phyloP scores from a whole-genome alignment of 2,113 vertebrate genomes.

The Hemiprocne comata region DNA sequence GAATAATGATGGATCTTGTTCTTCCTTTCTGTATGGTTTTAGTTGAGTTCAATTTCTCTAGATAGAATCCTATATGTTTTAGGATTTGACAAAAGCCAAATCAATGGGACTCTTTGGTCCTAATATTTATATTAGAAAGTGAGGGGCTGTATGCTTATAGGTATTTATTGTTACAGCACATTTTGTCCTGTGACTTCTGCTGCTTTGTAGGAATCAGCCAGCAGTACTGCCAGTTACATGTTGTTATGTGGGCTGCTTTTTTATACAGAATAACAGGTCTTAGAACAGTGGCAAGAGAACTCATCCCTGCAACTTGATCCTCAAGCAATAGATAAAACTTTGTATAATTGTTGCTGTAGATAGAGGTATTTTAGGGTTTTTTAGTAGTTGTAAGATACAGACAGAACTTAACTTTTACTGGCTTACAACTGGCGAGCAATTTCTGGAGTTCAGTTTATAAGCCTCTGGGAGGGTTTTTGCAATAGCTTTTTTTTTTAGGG shows the following conservation, averaged over 20 bases:
- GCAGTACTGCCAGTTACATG: accelerated
- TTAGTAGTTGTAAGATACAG: neutral
- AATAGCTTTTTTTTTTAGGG: neutral
- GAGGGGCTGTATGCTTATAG: neutral
- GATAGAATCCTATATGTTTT: neutral
- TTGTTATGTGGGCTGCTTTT: neutral
- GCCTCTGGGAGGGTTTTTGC: neutral
- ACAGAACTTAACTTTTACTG: neutral
- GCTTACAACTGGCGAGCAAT: neutral
- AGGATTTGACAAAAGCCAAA: neutral
- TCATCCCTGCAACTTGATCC: neutral
- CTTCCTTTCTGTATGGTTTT: neutral
- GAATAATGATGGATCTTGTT: neutral
- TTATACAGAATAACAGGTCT: neutral
- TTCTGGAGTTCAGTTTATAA: neutral
- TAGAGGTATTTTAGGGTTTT: neutral
- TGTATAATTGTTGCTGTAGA: neutral
- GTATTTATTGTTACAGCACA: neutral
- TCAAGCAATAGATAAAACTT: neutral
- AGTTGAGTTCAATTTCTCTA: neutral
- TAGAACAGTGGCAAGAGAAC: neutral
- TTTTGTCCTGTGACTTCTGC: neutral
- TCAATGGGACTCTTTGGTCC: neutral
- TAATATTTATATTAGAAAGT: neutral
- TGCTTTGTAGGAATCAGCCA: neutral